phyloP scores from a whole-genome alignment of 2,113 vertebrate genomes.

The Paramormyrops kingsleyae region DNA sequence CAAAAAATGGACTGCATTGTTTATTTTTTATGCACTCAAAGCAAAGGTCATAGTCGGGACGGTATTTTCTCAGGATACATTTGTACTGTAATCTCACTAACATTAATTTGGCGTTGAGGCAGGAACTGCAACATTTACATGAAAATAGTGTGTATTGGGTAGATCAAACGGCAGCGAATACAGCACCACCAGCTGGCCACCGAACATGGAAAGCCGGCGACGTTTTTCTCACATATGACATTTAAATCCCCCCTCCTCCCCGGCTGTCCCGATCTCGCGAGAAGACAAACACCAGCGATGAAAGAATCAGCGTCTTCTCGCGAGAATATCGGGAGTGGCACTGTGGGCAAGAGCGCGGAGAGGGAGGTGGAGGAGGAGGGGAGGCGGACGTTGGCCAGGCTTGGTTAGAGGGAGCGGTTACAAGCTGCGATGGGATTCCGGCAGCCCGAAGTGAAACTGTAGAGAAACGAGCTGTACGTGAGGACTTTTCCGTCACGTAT shows the following conservation, averaged over 20 bases:
- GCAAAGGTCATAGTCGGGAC: background rate
- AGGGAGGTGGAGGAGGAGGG: background rate
- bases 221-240: background rate
- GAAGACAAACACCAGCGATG: background rate
- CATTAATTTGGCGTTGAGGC: background rate
- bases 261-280: background rate
- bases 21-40: background rate
- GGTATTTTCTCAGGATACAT: background rate
- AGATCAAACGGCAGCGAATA: background rate
- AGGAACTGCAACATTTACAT: background rate
- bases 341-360: background rate
- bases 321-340: background rate
- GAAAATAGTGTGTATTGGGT: background rate
- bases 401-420: background rate
- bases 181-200: background rate
- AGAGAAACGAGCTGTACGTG: background rate
- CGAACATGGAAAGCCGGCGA: background rate
- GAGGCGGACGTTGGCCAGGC: background rate
- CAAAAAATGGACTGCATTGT: background rate
- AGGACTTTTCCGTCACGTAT: background rate
- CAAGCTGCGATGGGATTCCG: background rate
- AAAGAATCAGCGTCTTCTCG: background rate
- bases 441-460: background rate
- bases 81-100: background rate
- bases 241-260: background rate